Percentiles rank a stretch among this genome's conserved stretches.
Evolutionary conservation across 2,888 invertebrate genomes (phyloP).

Genomic region (Metellina segmentata): DNA sequence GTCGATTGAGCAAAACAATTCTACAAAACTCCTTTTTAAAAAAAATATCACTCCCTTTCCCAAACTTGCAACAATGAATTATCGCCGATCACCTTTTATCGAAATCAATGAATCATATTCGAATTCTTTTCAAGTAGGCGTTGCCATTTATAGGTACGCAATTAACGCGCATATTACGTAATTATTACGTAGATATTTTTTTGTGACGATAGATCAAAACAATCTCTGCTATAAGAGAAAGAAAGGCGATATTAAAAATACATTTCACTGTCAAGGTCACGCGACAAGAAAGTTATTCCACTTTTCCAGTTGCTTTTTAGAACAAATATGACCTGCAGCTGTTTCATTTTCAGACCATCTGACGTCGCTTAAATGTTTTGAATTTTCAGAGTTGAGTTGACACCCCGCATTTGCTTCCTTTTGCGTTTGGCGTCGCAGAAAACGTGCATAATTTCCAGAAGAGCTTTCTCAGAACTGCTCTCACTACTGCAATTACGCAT

Average conservation of each 20-base stretch:
- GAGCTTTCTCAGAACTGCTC: neutral
- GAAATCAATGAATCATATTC: neutral
- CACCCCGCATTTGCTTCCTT: neutral
- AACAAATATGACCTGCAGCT: neutral
- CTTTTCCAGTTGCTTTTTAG: neutral
- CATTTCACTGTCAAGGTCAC: slow-evolving; percentile 55
- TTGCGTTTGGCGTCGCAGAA: slow-evolving; percentile 22
- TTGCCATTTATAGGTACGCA: slow-evolving; percentile 17
- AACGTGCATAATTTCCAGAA: slow-evolving; percentile 35
- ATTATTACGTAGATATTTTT: neutral
- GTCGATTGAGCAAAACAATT: slow-evolving; percentile 34
- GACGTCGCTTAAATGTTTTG: slow-evolving; percentile 10
- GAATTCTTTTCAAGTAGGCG: neutral
- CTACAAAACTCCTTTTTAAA: too few relatives aligned
- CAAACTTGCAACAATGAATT: neutral
- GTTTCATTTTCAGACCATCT: neutral
- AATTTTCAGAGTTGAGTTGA: neutral
- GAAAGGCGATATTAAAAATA: neutral
- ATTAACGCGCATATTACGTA: neutral
- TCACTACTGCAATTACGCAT: too few relatives aligned
- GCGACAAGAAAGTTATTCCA: slow-evolving; percentile 14
- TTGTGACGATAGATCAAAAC: neutral
- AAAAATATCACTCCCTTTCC: neutral
- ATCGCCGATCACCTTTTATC: neutral
- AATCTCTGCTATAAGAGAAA: neutral